phyloP scores from a whole-genome alignment of 2,113 vertebrate genomes.

The Mesocricetus auratus region DNA sequence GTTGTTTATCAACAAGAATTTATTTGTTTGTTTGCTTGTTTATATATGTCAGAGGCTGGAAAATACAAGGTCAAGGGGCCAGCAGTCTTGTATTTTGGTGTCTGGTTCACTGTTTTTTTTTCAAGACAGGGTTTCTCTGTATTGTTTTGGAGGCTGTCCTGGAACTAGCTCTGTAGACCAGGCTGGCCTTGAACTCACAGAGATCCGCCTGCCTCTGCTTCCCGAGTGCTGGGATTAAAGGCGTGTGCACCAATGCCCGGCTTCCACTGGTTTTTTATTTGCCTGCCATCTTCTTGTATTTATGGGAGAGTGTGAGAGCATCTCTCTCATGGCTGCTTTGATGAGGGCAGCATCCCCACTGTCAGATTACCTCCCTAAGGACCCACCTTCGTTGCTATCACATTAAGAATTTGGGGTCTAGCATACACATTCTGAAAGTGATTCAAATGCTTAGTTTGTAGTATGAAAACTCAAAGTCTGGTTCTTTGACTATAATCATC shows the following conservation, averaged over 20 bases:
- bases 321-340: background rate
- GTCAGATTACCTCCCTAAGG: background rate
- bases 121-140: no score
- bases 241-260: no score
- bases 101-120: no score
- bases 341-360: background rate
- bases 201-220: no score
- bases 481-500: background rate
- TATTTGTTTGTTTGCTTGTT: background rate
- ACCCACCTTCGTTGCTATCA: background rate
- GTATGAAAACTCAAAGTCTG: background rate
- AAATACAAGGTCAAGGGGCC: background rate
- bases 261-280: no score
- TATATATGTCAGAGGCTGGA: background rate
- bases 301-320: background rate
- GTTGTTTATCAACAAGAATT: background rate
- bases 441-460: background rate
- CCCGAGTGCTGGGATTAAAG: no score
- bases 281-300: background rate
- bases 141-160: no score
- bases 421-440: background rate
- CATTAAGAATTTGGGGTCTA: background rate
- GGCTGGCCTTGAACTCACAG: no score
- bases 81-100: background rate
- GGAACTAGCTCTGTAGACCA: no score